These are phyloP conservation scores for Odontesthes bonariensis DNA, from an alignment of 2,113 vertebrate species.

Conservation along the genomic window DNA sequence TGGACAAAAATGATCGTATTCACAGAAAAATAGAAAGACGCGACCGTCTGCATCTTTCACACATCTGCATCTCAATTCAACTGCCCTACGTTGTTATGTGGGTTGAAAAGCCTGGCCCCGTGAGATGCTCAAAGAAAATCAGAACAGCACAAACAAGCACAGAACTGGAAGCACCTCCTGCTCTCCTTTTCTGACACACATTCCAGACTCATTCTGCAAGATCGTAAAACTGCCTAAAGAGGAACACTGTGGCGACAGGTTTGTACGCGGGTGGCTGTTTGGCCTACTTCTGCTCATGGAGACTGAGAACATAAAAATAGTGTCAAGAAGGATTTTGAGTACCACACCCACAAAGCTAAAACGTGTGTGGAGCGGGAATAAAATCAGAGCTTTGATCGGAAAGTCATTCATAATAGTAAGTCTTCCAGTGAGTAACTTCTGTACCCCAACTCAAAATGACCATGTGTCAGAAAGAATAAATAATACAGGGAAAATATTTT, in stretches of 20 bases:
- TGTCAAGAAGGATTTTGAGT: neutral
- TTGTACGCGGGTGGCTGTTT: conserved; percentile 24
- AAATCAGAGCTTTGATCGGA: neutral
- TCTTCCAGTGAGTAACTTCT: neutral
- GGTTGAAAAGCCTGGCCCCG: neutral
- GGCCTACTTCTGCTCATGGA: conserved; percentile 24
- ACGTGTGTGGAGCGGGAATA: neutral
- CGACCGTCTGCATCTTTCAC: neutral
- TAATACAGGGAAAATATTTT: no score
- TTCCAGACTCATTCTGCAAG: conserved; percentile 65
- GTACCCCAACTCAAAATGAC: no score
- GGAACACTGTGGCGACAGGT: conserved; percentile 52
- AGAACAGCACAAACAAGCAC: neutral
- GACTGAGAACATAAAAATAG: neutral
- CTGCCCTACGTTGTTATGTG: neutral
- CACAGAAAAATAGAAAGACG: neutral
- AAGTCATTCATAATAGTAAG: neutral
- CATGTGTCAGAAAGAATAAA: no score
- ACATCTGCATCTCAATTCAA: no score
- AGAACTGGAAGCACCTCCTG: conserved; percentile 16
- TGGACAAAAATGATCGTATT: neutral
- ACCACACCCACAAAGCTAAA: conserved; percentile 7
- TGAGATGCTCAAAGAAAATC: neutral
- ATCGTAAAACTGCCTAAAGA: conserved; percentile 57
- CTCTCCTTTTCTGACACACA: conserved; percentile 50